phyloP scores from a whole-genome alignment of 2,888 invertebrate genomes.

The Polyommatus iphigenia region DNA sequence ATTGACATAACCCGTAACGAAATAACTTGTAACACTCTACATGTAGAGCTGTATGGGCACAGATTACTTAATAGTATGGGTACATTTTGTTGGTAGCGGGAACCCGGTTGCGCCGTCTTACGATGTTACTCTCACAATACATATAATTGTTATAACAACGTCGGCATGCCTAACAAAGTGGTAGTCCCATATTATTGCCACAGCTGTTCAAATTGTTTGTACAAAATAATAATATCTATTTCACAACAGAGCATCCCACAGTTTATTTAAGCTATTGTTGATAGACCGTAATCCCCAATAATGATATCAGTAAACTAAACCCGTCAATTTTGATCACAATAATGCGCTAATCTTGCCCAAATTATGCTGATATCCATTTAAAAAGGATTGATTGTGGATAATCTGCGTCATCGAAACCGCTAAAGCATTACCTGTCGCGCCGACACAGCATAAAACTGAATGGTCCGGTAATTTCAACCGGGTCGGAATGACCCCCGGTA shows the following conservation, averaged over 20 bases:
- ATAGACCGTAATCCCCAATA: conserved; percentile 4
- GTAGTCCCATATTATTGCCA: too few relatives aligned
- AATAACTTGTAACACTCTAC: too few relatives aligned
- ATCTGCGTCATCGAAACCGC: conserved; percentile 5
- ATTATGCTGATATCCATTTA: background rate
- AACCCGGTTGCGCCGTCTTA: too few relatives aligned
- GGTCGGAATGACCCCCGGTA: background rate
- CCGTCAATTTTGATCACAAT: conserved; percentile 11
- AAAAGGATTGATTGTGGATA: conserved; percentile 15
- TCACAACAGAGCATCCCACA: background rate
- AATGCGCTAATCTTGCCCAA: conserved; percentile 4
- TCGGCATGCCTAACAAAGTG: too few relatives aligned
- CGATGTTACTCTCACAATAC: too few relatives aligned
- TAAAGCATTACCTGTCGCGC: conserved; percentile 8
- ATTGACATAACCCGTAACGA: too few relatives aligned
- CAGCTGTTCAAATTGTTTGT: too few relatives aligned
- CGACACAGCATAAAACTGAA: conserved; percentile 17
- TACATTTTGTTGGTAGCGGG: too few relatives aligned
- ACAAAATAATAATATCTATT: background rate
- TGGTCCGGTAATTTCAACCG: background rate
- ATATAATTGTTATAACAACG: too few relatives aligned
- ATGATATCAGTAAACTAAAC: background rate
- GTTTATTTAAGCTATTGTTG: background rate
- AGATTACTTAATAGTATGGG: too few relatives aligned
- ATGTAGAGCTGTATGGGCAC: too few relatives aligned